Evolutionary conservation across 1,140 invertebrate genomes (phyloP).

Genomic region (Drosophila oshimai): DNA sequence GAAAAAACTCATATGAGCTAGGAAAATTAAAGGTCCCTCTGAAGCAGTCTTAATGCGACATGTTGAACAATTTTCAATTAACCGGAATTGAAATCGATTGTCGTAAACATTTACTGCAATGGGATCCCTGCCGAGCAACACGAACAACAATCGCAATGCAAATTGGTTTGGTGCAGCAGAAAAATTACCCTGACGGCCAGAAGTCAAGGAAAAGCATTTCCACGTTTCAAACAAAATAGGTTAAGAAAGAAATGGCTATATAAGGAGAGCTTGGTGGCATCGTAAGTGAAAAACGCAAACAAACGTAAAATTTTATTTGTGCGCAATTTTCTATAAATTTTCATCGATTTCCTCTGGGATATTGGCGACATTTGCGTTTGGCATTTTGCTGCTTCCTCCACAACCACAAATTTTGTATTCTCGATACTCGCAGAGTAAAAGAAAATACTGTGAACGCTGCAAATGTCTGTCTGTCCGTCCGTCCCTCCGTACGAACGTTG

Average conservation of each 20-base stretch:
- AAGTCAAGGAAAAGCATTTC: conserved; percentile 66
- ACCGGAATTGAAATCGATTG: conserved; percentile 76
- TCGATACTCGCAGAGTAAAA: no score
- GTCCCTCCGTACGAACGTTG: no score
- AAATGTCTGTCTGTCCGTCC: no score
- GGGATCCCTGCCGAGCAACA: conserved; percentile 14
- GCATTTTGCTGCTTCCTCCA: conserved; percentile 72
- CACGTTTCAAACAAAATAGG: conserved; percentile 52
- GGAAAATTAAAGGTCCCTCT: not conserved
- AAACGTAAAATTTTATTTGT: conserved; percentile 81
- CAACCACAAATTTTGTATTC: no score
- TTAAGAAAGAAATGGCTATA: conserved; percentile 13
- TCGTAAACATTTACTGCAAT: conserved; percentile 71
- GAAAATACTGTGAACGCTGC: no score
- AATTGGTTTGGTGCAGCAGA: conserved; percentile 56
- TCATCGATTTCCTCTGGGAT: conserved; percentile 77
- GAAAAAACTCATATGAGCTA: not conserved
- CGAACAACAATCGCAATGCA: conserved; percentile 57
- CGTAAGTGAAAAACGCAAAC: conserved; percentile 80
- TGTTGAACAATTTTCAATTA: conserved; percentile 62
- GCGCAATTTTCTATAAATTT: conserved; percentile 81
- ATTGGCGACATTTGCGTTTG: conserved; percentile 81
- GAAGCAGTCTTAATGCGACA: conserved; percentile 21
- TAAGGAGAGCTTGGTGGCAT: conserved; percentile 22
- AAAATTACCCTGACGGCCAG: conserved; percentile 51